Evolutionary conservation across 2,113 vertebrate genomes (phyloP).

Genomic region (Hyaena hyaena): DNA sequence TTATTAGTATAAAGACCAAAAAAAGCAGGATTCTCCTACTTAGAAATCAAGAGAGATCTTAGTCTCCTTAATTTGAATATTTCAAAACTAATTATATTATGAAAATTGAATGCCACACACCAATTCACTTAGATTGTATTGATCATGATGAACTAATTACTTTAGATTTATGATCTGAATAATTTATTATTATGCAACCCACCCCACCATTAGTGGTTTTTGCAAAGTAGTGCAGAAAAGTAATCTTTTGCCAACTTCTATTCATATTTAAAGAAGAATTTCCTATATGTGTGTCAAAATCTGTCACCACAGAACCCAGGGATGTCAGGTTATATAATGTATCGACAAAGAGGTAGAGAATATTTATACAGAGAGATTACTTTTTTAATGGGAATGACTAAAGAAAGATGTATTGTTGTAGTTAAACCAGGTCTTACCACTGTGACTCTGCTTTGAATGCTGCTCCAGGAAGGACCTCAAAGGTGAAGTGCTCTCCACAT

Average conservation of each 20-base stretch:
- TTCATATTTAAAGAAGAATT: conserved; percentile 51
- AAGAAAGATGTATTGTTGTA: conserved; percentile 11
- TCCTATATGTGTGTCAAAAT: conserved; percentile 55
- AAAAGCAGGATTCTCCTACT: conserved; percentile 52
- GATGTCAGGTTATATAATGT: conserved; percentile 32
- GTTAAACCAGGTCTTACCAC: not conserved
- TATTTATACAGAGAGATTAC: not conserved
- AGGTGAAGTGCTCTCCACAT: not conserved
- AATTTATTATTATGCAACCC: conserved; percentile 60
- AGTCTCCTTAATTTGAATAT: conserved; percentile 73
- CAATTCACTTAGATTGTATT: conserved; percentile 57
- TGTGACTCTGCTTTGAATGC: not conserved
- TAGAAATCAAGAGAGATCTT: conserved; percentile 41
- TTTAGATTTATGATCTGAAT: conserved; percentile 73
- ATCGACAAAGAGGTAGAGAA: not conserved
- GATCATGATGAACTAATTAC: conserved; percentile 69
- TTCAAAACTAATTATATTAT: conserved; percentile 71
- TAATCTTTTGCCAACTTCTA: conserved; percentile 46
- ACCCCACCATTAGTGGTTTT: conserved; percentile 38
- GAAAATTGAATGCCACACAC: conserved; percentile 61
- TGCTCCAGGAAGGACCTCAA: not conserved
- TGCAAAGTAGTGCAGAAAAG: conserved; percentile 59
- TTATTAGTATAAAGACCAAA: conserved; percentile 68
- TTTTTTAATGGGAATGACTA: conserved; percentile 41
- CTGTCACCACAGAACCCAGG: not conserved